Conservation (phyloP, 1,140 invertebrate genomes). For the Solenopsis invicta region DNA sequence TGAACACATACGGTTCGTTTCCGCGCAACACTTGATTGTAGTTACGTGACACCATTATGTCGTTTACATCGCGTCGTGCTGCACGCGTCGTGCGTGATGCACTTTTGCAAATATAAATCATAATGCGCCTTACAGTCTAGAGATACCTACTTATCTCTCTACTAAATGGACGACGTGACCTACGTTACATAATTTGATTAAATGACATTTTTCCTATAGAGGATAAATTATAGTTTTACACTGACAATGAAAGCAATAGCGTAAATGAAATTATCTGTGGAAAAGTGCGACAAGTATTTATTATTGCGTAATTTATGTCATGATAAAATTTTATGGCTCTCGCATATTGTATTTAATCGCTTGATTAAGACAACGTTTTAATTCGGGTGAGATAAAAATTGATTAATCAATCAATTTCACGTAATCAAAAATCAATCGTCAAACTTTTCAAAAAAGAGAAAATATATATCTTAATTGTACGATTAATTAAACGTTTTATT, state of each 20-base stretch:
- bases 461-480: background rate
- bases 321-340: background rate
- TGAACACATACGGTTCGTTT: background rate
- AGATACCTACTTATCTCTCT: background rate
- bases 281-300: background rate
- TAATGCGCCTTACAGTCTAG: background rate
- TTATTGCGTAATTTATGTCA: constrained; percentile 13
- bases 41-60: constrained; percentile 26
- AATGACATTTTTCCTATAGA: background rate
- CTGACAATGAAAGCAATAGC: background rate
- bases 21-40: background rate
- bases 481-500: background rate
- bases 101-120: background rate
- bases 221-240: background rate
- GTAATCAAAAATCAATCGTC: background rate
- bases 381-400: background rate
- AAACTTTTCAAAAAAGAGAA: background rate
- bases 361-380: background rate
- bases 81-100: background rate
- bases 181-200: background rate
- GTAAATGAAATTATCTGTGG: background rate
- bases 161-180: background rate
- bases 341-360: background rate
- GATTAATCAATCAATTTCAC: background rate
- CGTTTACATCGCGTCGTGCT: background rate